Evolutionary conservation across 2,888 invertebrate genomes (phyloP), one percentile per base, ranked within the genome.

Genomic region (Nineta flava): DNA sequence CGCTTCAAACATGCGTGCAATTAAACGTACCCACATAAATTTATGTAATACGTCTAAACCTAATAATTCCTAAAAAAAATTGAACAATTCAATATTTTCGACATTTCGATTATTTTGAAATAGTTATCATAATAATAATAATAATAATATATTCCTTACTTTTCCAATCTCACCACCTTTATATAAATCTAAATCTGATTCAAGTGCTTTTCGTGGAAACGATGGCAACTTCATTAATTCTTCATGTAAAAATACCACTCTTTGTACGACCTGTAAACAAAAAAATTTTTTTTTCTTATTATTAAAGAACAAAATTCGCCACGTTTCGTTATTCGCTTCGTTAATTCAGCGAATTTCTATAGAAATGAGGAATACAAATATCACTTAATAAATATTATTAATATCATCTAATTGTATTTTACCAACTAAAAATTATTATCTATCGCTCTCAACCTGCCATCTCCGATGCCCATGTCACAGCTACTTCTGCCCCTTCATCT

Each of bases 221-320:
- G 97, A 91, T 0, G 97, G 97, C 9, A 99, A 72, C 64, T 99
- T 99, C 82, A 96, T 95, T 9, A 99, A 74, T 66, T 99, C 99
- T 61, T 99, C 99, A 65, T 99, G 97, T 6, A 99, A 75, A 63
- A 99, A 99, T 2, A 96, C 94, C 3, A 99, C 96, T 55, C 97
- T 77, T 70, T 96, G 97, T 7, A 96, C 94, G 9, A 96, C 81
- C 85, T 88, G 63, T 50, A 60, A 62, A 51, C 50, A 50, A 50
- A 52, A 50, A 48, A 35, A 38, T 38, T 2, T n/a, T 38, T 38
- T 38, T 12, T 12, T n/a, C n/a, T n/a, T n/a, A n/a, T n/a, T n/a
- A n/a, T n/a, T n/a, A n/a, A n/a, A n/a, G n/a, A n/a, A n/a, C n/a
- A n/a, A n/a, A n/a, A n/a, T n/a, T n/a, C n/a, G n/a, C n/a, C n/a